Conservation (phyloP, 2,797 vertebrate genomes). For the Bradypodion ventrale region DNA sequence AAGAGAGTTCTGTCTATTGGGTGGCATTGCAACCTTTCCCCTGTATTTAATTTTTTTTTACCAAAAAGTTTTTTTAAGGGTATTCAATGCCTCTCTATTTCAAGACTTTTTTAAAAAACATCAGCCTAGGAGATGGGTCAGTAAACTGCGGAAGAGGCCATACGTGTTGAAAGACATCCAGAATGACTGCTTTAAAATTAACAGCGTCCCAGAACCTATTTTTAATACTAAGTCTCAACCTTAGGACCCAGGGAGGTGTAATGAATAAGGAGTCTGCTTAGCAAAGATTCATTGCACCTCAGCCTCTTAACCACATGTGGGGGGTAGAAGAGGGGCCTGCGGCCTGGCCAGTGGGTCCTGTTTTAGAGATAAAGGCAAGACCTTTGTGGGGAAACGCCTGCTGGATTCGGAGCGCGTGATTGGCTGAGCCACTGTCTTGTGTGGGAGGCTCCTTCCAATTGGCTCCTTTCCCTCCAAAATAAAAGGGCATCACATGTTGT, state of each 20-base stretch:
- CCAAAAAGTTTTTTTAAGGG: background rate
- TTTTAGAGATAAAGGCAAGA: background rate
- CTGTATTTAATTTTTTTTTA: background rate
- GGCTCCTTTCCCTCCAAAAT: slow-evolving; percentile 6
- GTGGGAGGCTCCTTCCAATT: background rate
- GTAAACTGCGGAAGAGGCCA: background rate
- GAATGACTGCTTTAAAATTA: background rate
- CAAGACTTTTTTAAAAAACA: background rate
- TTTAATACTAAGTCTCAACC: background rate
- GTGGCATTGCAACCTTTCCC: background rate
- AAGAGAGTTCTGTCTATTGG: background rate
- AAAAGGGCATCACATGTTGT: fast-evolving
- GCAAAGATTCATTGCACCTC: no score
- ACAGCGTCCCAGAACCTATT: background rate
- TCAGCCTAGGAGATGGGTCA: background rate
- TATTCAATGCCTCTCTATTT: background rate
- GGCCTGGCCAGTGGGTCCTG: no score
- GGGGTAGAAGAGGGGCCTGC: no score
- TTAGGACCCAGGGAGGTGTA: no score
- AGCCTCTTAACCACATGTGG: no score
- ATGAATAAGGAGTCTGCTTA: no score
- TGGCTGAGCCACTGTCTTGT: background rate
- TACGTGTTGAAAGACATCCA: background rate
- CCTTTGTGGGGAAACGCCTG: background rate
- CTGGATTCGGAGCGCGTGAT: background rate